A percentile compares a stretch with the other conserved stretches of the same genome.
Evolutionary conservation across 2,113 vertebrate species (phyloP).

Genomic region (Rana temporaria): DNA sequence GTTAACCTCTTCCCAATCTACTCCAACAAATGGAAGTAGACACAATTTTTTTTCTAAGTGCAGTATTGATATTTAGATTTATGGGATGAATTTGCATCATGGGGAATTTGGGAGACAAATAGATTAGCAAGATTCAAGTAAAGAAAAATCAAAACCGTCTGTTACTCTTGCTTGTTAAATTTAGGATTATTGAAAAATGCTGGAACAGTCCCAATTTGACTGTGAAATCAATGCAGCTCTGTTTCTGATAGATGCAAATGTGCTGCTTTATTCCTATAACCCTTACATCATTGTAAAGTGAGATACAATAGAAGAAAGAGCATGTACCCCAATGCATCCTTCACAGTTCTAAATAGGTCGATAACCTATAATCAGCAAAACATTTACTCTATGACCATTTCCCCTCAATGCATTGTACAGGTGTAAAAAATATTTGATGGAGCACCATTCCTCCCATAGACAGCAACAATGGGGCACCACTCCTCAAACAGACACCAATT

Average conservation of each 20-base stretch:
- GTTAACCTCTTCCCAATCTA: too few species aligned
- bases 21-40: background rate
- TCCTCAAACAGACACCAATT: too few species aligned
- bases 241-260: conserved; percentile 13
- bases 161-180: conserved; percentile 20
- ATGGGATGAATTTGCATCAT: conserved; percentile 41
- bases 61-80: conserved; percentile 38
- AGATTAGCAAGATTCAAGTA: conserved; percentile 13
- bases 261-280: background rate
- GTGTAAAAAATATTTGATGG: too few species aligned
- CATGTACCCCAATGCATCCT: background rate
- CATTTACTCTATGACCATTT: background rate
- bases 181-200: conserved; percentile 38
- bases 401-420: too few species aligned
- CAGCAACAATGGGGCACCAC: too few species aligned
- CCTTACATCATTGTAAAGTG: background rate
- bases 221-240: conserved; percentile 8
- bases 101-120: conserved; percentile 25
- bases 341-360: background rate
- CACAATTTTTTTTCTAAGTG: conserved; percentile 2
- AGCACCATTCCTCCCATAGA: too few species aligned
- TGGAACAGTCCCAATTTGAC: conserved; percentile 5
- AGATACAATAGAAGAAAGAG: background rate
- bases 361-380: background rate
- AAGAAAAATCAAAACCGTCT: conserved; percentile 35